Percentiles rank a stretch among this genome's conserved stretches.
Conservation (phyloP, 1,140 invertebrate genomes). For the Drosophila sp. region DNA sequence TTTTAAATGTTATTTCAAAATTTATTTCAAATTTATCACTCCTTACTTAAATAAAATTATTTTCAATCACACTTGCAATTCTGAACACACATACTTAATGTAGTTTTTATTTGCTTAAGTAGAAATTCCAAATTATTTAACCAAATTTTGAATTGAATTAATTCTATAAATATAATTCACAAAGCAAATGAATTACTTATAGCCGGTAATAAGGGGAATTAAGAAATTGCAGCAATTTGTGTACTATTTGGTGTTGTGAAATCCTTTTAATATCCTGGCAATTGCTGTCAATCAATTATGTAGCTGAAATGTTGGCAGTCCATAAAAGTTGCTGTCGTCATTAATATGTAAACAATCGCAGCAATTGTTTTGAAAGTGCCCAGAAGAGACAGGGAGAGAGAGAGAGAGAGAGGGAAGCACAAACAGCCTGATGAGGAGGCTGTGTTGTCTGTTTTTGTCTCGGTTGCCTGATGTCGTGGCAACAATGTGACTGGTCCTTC, state of each 20-base stretch:
- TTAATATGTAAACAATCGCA: constrained; percentile 79
- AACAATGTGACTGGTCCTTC: constrained; percentile 6
- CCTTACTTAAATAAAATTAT: too few species aligned
- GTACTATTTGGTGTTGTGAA: constrained; percentile 20
- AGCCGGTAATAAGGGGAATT: too few species aligned
- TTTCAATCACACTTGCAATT: too few species aligned
- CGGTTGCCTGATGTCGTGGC: constrained; percentile 17
- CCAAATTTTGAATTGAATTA: too few species aligned
- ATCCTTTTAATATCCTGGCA: constrained; percentile 40
- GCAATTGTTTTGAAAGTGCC: constrained; percentile 65
- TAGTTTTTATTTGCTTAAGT: too few species aligned
- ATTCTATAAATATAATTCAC: too few species aligned
- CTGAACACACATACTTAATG: too few species aligned
- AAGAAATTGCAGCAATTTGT: constrained; percentile 28
- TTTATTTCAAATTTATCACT: too few species aligned
- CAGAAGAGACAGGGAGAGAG: constrained; percentile 18
- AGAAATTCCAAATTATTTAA: too few species aligned
- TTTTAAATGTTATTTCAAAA: too few species aligned
- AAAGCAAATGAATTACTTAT: too few species aligned
- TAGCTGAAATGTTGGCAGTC: constrained; percentile 55
- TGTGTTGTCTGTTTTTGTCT: constrained; percentile 6
- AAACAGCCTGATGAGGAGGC: not conserved
- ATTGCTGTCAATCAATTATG: constrained; percentile 59
- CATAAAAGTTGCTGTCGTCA: constrained; percentile 76
- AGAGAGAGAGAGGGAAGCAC: not conserved